Evolutionary conservation across 1,140 invertebrate genomes (phyloP), one percentile per base, ranked within the genome.

Genomic region (Calliphora vicina): DNA sequence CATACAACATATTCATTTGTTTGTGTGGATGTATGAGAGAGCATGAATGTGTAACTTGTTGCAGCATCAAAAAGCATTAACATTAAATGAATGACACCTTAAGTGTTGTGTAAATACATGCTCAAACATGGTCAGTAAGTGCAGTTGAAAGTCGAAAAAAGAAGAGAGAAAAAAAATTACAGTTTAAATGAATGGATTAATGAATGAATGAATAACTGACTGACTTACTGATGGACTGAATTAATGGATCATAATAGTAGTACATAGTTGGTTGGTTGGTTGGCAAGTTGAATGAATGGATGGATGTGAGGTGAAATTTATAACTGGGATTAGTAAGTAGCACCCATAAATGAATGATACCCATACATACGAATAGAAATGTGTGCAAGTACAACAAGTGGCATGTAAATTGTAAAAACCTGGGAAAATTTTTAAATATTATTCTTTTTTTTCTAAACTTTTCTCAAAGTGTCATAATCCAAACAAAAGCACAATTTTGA

Each of bases 91-190:
- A 78, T 78, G 74, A 78, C 74, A 78, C 74, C 74, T 43, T 78
- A 78, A 78, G 74, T 78, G 74, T 78, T 78, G 74, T 78, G 29
- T 78, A 78, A 78, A 78, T 27, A 78, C 35, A 23, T 78, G 67
- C 76, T 72, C 81, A 82, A 80, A 83, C 71, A 29, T 84, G 81
- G 26, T 83, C 74, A 43, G 78, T 61, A 76, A 82, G 80, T 80
- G 26, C 57, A 45, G 57, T 9, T 25, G 67, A 23, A 43, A 27
- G 29, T 81, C 74, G 26, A 26, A 50, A 35, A 35, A 35, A 82
- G 80, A 57, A 84, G 1, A 67, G 61, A 23, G 20, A 23, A 67
- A 50, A 50, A 50, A n/a, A n/a, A n/a, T n/a, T n/a, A n/a, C n/a
- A n/a, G n/a, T n/a, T n/a, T n/a, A n/a, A n/a, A n/a, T n/a, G n/a